Base-by-base conservation (phyloP, 2,113 vertebrate genomes). In the Pomatostomus ruficeps region DNA sequence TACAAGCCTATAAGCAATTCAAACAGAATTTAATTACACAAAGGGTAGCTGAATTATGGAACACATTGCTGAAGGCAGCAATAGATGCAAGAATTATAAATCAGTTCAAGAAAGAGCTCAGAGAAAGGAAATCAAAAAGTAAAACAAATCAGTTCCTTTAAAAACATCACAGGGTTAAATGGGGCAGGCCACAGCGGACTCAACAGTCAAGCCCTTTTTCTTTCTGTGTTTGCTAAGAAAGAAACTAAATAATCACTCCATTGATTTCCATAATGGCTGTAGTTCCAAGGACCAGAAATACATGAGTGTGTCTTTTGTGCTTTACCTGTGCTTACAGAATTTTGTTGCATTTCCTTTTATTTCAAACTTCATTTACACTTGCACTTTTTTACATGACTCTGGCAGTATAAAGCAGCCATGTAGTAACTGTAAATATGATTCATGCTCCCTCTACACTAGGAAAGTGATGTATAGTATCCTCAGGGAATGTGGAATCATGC, bases 11-110 rank as follows among this genome's bases (percentile, higher is more conserved):
- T 97, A 93, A 98, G 96, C 96, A 96, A 95, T 97, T 96, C 72
- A 82, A 94, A 96, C 65, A 95, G 97, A 97, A 98, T 98, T 98
- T 98, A 97, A 98, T 98, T 98, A 97, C 89, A 86, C 91, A 93
- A 95, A 96, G 91, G 95, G 89, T 93, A 65, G 89, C 76, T 97
- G 95, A 97, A 96, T 97, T 97, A 97, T 95, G 88, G 94, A 86
- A 86, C 79, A 72, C 93, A 94, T 95, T 94, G 96, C 97, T 98
- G 93, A 97, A 95, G 96, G 96, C 96, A 95, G 94, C 90, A 95
- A 94, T 94, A 96, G 96, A 96, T 97, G 91, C 93, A 96, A 96
- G 91, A 97, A 97, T 97, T 97, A 97, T 96, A 97, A 98, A 97
- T 96, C 92, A 95, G 95, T 85, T 97, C 94, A 97, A 97, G 96